Percentiles rank a stretch among this genome's conserved stretches.
Evolutionary conservation across 2,113 vertebrate species (phyloP).

Genomic region (Otis tarda): DNA sequence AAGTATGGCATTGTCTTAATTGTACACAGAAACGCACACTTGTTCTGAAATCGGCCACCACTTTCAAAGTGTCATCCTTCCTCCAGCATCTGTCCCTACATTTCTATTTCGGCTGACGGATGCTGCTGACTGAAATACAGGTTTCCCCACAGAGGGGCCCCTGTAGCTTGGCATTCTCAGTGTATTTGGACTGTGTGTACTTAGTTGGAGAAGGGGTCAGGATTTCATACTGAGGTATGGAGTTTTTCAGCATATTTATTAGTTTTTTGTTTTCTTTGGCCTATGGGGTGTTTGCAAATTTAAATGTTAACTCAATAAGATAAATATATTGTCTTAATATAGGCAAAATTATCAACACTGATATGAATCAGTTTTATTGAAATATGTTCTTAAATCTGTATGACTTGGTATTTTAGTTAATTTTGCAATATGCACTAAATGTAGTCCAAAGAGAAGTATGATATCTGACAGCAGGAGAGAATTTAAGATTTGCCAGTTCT

Average conservation of each 20-base stretch:
- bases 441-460: not conserved
- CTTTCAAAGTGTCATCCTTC: not conserved
- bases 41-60: not conserved
- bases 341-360: not conserved
- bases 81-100: not conserved
- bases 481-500: constrained; percentile 21
- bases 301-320: not conserved
- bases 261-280: constrained; percentile 42
- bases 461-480: constrained; percentile 30
- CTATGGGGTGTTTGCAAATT: not conserved
- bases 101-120: not conserved
- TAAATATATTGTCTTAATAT: not conserved
- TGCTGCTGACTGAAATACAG: constrained; percentile 45
- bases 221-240: constrained; percentile 64
- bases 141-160: constrained; percentile 60
- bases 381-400: not conserved
- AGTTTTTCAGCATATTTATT: constrained; percentile 59
- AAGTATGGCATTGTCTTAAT: rapidly evolving
- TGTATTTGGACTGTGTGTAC: constrained; percentile 58
- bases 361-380: not conserved
- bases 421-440: not conserved
- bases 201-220: constrained; percentile 67
- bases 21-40: not conserved
- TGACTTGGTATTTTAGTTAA: not conserved
- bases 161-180: constrained; percentile 60